A percentile compares a stretch with the other conserved stretches of the same genome.
These are phyloP conservation scores for Chirona hameri DNA, from an alignment of 2,888 invertebrate species.

Conservation along the genomic window DNA sequence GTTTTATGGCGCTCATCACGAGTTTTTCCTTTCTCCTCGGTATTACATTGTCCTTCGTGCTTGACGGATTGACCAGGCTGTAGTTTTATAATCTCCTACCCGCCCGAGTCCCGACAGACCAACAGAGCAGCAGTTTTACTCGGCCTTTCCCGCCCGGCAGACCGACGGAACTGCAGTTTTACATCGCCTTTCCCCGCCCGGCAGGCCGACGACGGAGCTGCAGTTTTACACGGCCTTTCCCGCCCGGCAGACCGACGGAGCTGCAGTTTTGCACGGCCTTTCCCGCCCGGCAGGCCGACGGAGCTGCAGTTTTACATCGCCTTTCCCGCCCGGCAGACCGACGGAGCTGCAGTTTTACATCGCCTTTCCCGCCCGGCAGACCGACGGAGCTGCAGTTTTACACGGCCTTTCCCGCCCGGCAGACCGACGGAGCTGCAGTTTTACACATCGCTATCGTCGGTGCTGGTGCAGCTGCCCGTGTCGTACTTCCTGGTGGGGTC, in stretches of 20 bases:
- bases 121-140: neutral
- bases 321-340: slow-evolving; percentile 27
- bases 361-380: slow-evolving; percentile 6
- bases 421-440: slow-evolving; percentile 70
- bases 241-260: neutral
- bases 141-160: slow-evolving; percentile 25
- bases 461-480: slow-evolving; percentile 65
- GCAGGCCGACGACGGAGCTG: neutral
- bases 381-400: neutral
- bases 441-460: slow-evolving; percentile 69
- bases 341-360: neutral
- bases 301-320: neutral
- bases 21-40: slow-evolving; percentile 1
- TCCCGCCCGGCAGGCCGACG: neutral
- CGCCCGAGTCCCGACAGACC: neutral
- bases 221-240: slow-evolving; percentile 25
- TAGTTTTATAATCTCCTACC: slow-evolving; percentile 5
- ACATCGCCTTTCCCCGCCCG: slow-evolving; percentile 2
- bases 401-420: slow-evolving; percentile 25
- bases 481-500: slow-evolving; percentile 59
- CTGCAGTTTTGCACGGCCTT: slow-evolving; percentile 1
- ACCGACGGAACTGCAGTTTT: neutral
- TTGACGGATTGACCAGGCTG: neutral
- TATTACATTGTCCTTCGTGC: too few species aligned
- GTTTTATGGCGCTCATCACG: neutral